Evolutionary conservation across 2,888 invertebrate species (phyloP).

Genomic region (Orgyia antiqua): DNA sequence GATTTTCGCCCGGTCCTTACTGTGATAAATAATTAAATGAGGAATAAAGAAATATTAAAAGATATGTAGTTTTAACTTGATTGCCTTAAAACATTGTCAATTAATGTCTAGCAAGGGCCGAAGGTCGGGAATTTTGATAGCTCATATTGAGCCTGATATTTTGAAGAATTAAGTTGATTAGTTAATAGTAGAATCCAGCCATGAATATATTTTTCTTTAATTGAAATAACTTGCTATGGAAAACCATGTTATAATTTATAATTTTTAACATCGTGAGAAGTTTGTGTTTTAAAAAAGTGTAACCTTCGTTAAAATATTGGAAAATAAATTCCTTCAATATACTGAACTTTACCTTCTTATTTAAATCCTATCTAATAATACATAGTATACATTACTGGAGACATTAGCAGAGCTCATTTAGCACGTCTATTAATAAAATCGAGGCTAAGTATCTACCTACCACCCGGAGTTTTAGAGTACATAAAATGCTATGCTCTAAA

Average conservation of each 20-base stretch:
- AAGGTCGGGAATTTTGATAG: slow-evolving; percentile 66
- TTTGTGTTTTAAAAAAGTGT: slow-evolving; percentile 54
- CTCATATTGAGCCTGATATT: slow-evolving; percentile 76
- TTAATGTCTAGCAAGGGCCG: slow-evolving; percentile 57
- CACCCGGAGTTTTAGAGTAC: too few relatives aligned
- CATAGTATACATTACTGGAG: too few relatives aligned
- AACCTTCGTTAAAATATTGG: slow-evolving; percentile 63
- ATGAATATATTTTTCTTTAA: slow-evolving; percentile 52
- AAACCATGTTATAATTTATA: slow-evolving; percentile 53
- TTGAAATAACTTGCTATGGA: slow-evolving; percentile 51
- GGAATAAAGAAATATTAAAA: slow-evolving; percentile 46
- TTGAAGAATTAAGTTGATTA: slow-evolving; percentile 58
- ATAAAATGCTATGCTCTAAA: too few relatives aligned
- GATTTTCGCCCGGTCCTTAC: slow-evolving; percentile 76
- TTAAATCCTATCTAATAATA: slow-evolving; percentile 15
- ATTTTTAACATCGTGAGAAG: slow-evolving; percentile 52
- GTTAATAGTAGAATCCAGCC: slow-evolving; percentile 65
- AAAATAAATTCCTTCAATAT: slow-evolving; percentile 70
- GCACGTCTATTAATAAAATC: too few relatives aligned
- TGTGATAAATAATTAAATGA: slow-evolving; percentile 61
- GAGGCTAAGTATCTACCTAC: too few relatives aligned
- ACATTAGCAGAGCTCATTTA: too few relatives aligned
- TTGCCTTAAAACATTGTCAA: slow-evolving; percentile 55
- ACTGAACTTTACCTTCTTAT: slow-evolving; percentile 45
- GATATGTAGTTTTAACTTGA: slow-evolving; percentile 47